Base-by-base conservation (phyloP, 2,113 vertebrate species). In the Esox niger region DNA sequence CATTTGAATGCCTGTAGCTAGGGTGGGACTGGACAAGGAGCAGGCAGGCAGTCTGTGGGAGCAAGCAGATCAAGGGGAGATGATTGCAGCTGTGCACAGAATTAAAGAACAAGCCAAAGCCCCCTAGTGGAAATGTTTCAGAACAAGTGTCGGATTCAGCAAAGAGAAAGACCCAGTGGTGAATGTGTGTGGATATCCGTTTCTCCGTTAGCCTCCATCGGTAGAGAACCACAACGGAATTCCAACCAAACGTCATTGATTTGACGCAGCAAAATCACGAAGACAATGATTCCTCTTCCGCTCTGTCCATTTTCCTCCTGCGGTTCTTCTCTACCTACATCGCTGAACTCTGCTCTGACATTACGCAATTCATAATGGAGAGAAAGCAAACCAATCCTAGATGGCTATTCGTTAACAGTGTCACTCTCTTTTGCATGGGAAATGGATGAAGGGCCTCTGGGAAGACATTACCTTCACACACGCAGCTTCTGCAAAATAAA, bases 401-500 rank as follows among this genome's bases (percentile, higher is more conserved):
- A 83, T 71, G 66, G 76, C 73, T 60, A 71, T 79, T 83, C 69
- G 59, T 61, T 70, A 69, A 60, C 67, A 74, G 72, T 69, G 80
- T 78, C 74, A 70, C 74, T 78, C 81, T 71, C 56, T 75, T 82
- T 78, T 76, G 74, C 71, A 80, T 43, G 54, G 47, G 11, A 63
- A 31, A 43, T 0, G 15, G 38, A 43, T 15, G 61, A 89, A 91
- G 93, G 94, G 90, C 93, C 92, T 93, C 89, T 78, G 94, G 93
- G 93, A 95, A 90, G 90, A 91, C 90, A 92, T 94, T 95, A 93
- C 94, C 92, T 93, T 93, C 95, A 92, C 92, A 91, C 92, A 93
- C 91, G 91, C 94, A 27, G 93, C 92, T 94, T 91, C 83, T 89
- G 88, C 87, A 91, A 94, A 93, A 93, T 92, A 90, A 95, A 95